Percentiles rank a stretch among this genome's conserved stretches.
Evolutionary conservation across 2,888 invertebrate species (phyloP).

Genomic region (Oithona nana): DNA sequence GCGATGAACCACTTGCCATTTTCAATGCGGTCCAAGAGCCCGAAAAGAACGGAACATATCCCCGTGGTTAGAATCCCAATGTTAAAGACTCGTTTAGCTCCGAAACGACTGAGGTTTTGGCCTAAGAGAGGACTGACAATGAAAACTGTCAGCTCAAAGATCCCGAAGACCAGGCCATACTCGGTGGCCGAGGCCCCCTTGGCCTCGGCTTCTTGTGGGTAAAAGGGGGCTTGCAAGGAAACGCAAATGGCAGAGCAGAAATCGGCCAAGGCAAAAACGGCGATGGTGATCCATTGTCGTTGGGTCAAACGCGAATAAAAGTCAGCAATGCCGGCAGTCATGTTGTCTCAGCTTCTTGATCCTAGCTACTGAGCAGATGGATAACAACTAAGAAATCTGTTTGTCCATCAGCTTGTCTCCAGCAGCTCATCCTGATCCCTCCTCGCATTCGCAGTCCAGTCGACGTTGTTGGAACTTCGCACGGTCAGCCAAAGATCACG

Average conservation of each 20-base stretch:
- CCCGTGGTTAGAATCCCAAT: constrained; percentile 64
- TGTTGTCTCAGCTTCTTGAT: too few species aligned
- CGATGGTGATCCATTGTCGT: constrained; percentile 54
- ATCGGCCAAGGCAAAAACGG: constrained; percentile 58
- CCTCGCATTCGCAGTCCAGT: too few species aligned
- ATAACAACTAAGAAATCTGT: too few species aligned
- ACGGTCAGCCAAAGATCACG: too few species aligned
- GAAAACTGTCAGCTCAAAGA: constrained; percentile 65
- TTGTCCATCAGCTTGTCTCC: too few species aligned
- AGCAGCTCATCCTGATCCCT: too few species aligned
- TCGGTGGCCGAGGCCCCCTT: constrained; percentile 62
- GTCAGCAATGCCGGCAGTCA: too few species aligned
- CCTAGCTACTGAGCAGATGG: too few species aligned
- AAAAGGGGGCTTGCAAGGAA: constrained; percentile 65
- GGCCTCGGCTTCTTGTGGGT: constrained; percentile 59
- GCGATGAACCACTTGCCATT: neutral
- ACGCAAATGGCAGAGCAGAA: constrained; percentile 68
- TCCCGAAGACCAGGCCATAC: constrained; percentile 67
- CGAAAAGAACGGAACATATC: constrained; percentile 59
- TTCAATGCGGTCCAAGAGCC: constrained; percentile 33
- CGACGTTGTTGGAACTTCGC: too few species aligned
- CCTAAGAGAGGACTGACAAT: constrained; percentile 46
- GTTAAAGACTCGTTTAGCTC: constrained; percentile 60
- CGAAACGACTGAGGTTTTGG: constrained; percentile 46
- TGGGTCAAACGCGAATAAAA: constrained; percentile 37